Evolutionary conservation across 2,113 vertebrate species (phyloP).

Genomic region (Platichthys stellatus): DNA sequence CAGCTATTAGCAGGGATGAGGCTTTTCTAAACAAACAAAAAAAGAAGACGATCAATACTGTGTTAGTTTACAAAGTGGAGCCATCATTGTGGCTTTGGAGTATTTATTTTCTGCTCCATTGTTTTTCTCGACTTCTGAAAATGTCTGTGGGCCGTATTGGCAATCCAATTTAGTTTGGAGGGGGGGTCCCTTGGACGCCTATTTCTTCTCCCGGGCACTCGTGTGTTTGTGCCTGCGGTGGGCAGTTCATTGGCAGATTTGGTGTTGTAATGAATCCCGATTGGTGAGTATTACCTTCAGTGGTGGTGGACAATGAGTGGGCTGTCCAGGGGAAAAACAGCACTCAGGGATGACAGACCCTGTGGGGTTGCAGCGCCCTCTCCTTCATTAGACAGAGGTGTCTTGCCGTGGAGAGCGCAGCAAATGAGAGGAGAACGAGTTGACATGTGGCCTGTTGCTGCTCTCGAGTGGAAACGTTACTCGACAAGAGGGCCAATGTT

Average conservation of each 20-base stretch:
- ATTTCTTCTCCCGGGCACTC: constrained; percentile 62
- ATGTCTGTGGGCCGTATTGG: constrained; percentile 74
- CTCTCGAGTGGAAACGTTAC: constrained; percentile 78
- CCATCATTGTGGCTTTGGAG: constrained; percentile 75
- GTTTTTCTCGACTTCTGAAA: constrained; percentile 71
- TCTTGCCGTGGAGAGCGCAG: constrained; percentile 55
- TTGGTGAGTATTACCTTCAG: constrained; percentile 65
- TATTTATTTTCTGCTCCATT: constrained; percentile 79
- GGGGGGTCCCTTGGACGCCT: constrained; percentile 61
- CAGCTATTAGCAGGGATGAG: constrained; percentile 85
- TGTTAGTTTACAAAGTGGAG: constrained; percentile 80
- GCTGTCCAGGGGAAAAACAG: constrained; percentile 64
- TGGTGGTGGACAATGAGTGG: constrained; percentile 59
- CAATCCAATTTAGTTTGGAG: constrained; percentile 79
- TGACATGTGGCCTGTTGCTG: constrained; percentile 73
- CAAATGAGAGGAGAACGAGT: constrained; percentile 70
- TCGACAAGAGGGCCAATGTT: constrained; percentile 64
- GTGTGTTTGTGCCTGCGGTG: constrained; percentile 11
- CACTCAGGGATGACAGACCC: constrained; percentile 66
- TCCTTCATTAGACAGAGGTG: constrained; percentile 75
- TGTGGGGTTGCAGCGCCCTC: constrained; percentile 56
- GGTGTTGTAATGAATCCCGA: constrained; percentile 75
- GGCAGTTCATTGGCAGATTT: constrained; percentile 65
- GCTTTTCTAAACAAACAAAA: constrained; percentile 85
- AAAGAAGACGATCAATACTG: constrained; percentile 82